These are phyloP conservation scores for Drosophila paramelanica DNA, from an alignment of 2,888 invertebrate species.

Conservation along the genomic window DNA sequence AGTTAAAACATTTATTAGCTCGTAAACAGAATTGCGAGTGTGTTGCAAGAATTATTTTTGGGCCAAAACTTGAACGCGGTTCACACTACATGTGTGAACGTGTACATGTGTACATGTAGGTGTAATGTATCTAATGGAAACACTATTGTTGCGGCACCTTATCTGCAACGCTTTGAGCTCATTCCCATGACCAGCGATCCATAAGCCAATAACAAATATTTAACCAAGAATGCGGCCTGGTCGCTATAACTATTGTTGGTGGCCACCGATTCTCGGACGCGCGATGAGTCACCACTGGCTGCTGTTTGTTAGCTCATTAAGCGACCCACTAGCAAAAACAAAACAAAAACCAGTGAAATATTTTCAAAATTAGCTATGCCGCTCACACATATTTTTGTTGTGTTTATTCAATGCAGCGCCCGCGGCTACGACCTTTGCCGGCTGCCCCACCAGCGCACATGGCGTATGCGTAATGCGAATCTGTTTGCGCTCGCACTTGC, in stretches of 20 bases:
- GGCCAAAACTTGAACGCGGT: conserved; percentile 1
- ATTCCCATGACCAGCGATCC: conserved; percentile 40
- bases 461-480: conserved; percentile 69
- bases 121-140: conserved; percentile 35
- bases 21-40: conserved; percentile 59
- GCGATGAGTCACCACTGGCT: conserved; percentile 14
- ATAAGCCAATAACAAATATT: conserved; percentile 36
- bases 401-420: conserved; percentile 71
- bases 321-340: conserved; percentile 14
- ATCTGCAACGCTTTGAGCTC: conserved; percentile 34
- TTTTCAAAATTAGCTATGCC: conserved; percentile 56
- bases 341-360: neutral
- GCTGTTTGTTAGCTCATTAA: conserved; percentile 45
- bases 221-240: conserved; percentile 20
- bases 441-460: conserved; percentile 51
- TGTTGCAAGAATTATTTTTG: conserved; percentile 25
- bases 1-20: conserved; percentile 70
- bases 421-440: conserved; percentile 43
- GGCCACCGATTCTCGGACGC: neutral
- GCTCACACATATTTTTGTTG: conserved; percentile 26
- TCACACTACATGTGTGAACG: conserved; percentile 4
- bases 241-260: neutral
- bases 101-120: neutral
- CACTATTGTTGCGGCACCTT: conserved; percentile 23
- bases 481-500: conserved; percentile 30